Base-by-base conservation (phyloP, 2,888 invertebrate genomes). In the Cheilosia impressa region DNA sequence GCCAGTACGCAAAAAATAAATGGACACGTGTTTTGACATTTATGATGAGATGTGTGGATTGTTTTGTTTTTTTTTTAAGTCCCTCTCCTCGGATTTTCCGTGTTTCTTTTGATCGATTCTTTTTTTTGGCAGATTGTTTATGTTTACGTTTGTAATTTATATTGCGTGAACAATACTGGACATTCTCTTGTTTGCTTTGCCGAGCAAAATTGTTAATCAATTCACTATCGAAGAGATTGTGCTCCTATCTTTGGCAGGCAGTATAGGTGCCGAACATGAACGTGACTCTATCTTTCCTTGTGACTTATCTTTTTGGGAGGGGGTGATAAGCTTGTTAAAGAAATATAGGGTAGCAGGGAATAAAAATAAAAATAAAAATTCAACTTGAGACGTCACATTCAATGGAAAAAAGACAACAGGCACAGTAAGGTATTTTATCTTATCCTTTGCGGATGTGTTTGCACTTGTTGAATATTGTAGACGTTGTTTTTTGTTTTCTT, bases 11-110 rank as follows among this genome's bases (percentile, higher is more conserved):
- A 68, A 41, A 60, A 66, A 62, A 41, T 57, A 27, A 34, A 58
- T 75, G 82, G 76, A 81, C 81, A 77, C 58, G 75, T 81, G 85
- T 81, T 81, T 80, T 82, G 81, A 77, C 85, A 82, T 82, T 82
- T 77, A 82, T 81, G 68, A 84, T 75, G 57, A 79, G 65, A 79
- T 65, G 65, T 78, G 68, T 76, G 76, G 68, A 81, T 87, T 83
- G 76, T 72, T 77, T 87, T 77, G 76, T 69, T 83, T 80, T 65
- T 19, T 24, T 24, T 47, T 52, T 77, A 19, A 66, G 73, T 31
- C 22, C 10, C 41, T 43, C 63, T 53, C 31, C 57, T 50, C 38
- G 24, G 52, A 4, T 24, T 52, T 19, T 52, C 3, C 43, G 19
- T 17, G 31, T 71, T 41, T 53, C 47, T 62, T 55, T 69, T 63